Percentiles rank a stretch among this genome's conserved stretches.
phyloP scores from a whole-genome alignment of 2,888 invertebrate species.

The Lasiommata megera region DNA sequence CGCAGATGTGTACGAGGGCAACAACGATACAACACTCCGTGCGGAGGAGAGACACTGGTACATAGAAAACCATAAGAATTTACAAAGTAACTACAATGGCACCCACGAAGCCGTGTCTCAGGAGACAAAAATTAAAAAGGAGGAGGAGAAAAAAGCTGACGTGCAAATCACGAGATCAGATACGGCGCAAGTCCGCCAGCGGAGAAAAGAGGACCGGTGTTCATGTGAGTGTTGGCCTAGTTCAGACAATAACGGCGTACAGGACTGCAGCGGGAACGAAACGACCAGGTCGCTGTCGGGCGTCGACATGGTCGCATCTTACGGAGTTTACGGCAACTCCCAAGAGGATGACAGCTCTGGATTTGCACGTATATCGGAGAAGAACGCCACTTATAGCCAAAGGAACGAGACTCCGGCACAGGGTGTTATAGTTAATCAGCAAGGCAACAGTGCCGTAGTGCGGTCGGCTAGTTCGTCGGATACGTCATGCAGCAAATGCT shows the following conservation, averaged over 20 bases:
- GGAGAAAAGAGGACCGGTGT: constrained; percentile 74
- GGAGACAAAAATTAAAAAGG: constrained; percentile 75
- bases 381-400: constrained; percentile 64
- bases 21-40: constrained; percentile 75
- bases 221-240: constrained; percentile 80
- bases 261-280: constrained; percentile 61
- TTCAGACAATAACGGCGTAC: constrained; percentile 65
- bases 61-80: constrained; percentile 75
- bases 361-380: constrained; percentile 68
- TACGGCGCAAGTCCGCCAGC: constrained; percentile 59
- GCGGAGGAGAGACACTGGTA: constrained; percentile 79
- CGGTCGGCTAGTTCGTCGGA: constrained; percentile 51
- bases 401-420: constrained; percentile 71
- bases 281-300: constrained; percentile 72
- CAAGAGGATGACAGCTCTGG: constrained; percentile 76
- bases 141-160: constrained; percentile 72
- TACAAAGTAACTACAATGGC: constrained; percentile 64
- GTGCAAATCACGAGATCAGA: constrained; percentile 62
- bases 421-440: constrained; percentile 78
- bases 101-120: constrained; percentile 63
- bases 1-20: constrained; percentile 77
- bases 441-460: constrained; percentile 75
- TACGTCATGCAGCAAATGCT: constrained; percentile 61
- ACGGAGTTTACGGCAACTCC: constrained; percentile 76
- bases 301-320: constrained; percentile 78